Evolutionary conservation across 1,140 invertebrate genomes (phyloP).

Genomic region (Apis florea): DNA sequence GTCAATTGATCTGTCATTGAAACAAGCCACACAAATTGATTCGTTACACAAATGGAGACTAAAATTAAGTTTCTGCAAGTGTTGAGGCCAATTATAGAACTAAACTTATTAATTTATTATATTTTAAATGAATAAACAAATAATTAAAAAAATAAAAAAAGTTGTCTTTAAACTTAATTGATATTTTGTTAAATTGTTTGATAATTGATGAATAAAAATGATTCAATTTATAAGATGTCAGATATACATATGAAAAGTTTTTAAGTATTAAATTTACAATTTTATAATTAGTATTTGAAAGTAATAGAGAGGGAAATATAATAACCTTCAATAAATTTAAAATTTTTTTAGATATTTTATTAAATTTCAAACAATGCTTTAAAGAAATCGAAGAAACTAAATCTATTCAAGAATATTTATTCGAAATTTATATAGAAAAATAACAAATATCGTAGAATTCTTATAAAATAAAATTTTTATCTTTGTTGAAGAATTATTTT

Average conservation of each 20-base stretch:
- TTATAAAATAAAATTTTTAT: neutral
- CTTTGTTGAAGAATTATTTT: neutral
- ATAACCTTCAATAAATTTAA: too few relatives aligned
- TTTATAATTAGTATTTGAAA: too few relatives aligned
- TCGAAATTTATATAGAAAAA: neutral
- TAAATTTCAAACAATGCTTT: too few relatives aligned
- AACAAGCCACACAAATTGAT: constrained; percentile 22
- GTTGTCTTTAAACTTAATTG: neutral
- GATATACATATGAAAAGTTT: too few relatives aligned
- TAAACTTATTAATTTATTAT: neutral
- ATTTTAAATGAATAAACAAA: neutral
- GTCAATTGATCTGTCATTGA: constrained; percentile 36
- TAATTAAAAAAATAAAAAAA: neutral
- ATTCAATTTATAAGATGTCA: too few relatives aligned
- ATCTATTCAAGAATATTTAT: neutral
- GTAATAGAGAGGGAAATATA: too few relatives aligned
- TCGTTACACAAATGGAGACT: constrained; percentile 9
- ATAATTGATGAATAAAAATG: too few relatives aligned
- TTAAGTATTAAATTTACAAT: neutral
- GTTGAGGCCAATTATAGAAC: neutral
- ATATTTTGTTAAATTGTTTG: too few relatives aligned
- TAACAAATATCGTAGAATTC: neutral
- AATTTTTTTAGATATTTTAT: too few relatives aligned
- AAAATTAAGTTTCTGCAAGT: constrained; percentile 12
- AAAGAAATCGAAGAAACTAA: neutral